These are phyloP conservation scores for Aramus guarauna DNA, from an alignment of 2,113 vertebrate genomes.

Conservation along the genomic window DNA sequence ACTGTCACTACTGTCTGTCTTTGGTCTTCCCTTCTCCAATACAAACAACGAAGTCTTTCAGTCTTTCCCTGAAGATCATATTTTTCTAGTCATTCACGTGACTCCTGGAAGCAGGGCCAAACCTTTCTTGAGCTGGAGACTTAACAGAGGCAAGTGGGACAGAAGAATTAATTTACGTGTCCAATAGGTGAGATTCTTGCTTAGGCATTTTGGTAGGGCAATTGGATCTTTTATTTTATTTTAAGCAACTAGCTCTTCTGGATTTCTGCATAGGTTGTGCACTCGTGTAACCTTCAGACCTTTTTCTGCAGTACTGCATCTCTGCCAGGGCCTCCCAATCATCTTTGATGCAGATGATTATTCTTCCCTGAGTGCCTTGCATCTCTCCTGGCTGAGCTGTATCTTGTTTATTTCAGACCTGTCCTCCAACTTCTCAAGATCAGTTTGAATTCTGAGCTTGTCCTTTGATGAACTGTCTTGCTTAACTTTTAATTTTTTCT, in stretches of 20 bases:
- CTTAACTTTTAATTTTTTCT: neutral
- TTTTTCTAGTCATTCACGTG: neutral
- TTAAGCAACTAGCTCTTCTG: neutral
- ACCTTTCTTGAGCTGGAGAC: neutral
- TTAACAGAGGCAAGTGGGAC: neutral
- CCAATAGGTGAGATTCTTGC: neutral
- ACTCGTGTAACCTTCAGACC: neutral
- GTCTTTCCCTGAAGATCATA: neutral
- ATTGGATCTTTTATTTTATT: neutral
- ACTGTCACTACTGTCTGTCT: neutral
- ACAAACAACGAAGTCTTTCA: neutral
- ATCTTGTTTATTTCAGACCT: neutral
- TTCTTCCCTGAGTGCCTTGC: neutral
- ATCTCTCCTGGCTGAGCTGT: neutral
- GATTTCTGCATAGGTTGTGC: rapidly evolving
- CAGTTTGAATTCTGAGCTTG: neutral
- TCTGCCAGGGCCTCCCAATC: neutral
- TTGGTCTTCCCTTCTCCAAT: neutral
- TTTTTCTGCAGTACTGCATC: neutral
- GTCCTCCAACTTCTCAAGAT: neutral
- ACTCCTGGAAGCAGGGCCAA: neutral
- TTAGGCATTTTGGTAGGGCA: neutral
- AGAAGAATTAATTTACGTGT: neutral
- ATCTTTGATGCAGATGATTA: neutral
- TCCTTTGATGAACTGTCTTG: neutral